These are phyloP conservation scores for Apamea monoglypha DNA, from an alignment of 2,888 invertebrate species.

Conservation along the genomic window DNA sequence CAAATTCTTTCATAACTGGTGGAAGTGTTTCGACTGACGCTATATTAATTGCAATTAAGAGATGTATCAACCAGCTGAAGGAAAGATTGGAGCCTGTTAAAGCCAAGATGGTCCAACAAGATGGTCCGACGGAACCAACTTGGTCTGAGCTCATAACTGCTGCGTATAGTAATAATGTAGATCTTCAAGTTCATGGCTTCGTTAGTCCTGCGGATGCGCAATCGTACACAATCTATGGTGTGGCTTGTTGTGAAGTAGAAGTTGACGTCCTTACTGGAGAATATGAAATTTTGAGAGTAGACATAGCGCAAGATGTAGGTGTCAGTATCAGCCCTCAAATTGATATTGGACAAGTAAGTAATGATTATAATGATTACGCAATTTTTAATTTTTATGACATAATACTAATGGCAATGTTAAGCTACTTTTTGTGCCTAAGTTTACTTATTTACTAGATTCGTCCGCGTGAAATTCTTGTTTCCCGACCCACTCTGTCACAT, in stretches of 20 bases:
- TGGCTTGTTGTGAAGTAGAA: slow-evolving; percentile 92
- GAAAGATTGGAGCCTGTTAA: slow-evolving; percentile 65
- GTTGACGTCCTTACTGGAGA: slow-evolving; percentile 94
- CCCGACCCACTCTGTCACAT: no score
- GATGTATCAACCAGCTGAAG: slow-evolving; percentile 63
- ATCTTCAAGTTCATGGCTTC: slow-evolving; percentile 76
- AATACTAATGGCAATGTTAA: not conserved
- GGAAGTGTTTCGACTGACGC: slow-evolving; percentile 87
- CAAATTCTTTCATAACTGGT: slow-evolving; percentile 92
- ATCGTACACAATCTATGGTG: slow-evolving; percentile 86
- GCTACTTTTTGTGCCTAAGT: not conserved
- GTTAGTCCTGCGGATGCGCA: slow-evolving; percentile 59
- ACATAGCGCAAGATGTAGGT: slow-evolving; percentile 92
- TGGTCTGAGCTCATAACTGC: slow-evolving; percentile 87
- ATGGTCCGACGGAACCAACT: slow-evolving; percentile 77
- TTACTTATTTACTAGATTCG: no score
- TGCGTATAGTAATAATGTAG: slow-evolving; percentile 79
- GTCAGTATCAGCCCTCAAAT: slow-evolving; percentile 91
- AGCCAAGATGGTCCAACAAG: slow-evolving; percentile 30
- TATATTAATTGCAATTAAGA: slow-evolving; percentile 68
- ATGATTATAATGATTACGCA: not conserved
- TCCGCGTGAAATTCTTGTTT: no score
- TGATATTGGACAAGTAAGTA: slow-evolving; percentile 91
- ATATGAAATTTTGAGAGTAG: slow-evolving; percentile 90
- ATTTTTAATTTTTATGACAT: not conserved